phyloP scores from a whole-genome alignment of 2,888 invertebrate species.

The Carpatolechia fugitivella region DNA sequence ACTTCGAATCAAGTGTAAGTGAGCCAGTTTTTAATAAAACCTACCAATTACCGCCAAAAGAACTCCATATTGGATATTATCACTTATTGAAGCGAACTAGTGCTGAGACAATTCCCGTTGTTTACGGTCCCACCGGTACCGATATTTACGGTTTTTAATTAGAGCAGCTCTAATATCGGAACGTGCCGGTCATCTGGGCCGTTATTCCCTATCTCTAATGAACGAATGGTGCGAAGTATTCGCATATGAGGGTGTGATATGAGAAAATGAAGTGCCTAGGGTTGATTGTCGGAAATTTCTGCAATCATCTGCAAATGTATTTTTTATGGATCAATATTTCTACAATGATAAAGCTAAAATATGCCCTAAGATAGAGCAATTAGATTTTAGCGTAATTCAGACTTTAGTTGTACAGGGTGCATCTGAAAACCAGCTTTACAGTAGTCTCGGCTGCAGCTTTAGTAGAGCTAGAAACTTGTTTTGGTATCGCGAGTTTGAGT shows the following conservation, averaged over 20 bases:
- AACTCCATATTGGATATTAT: constrained; percentile 6
- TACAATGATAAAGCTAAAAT: no score
- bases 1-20: no score
- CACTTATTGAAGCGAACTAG: constrained; percentile 23
- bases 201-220: constrained; percentile 24
- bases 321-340: no score
- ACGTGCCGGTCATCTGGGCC: constrained; percentile 29
- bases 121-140: constrained; percentile 29
- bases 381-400: no score
- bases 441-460: no score
- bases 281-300: no score
- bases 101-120: constrained; percentile 22
- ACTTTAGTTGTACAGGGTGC: no score
- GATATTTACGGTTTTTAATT: constrained; percentile 60
- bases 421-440: no score
- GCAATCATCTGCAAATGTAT: no score
- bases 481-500: no score
- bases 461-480: no score
- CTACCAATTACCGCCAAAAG: background rate
- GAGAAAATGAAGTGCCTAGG: constrained; percentile 8
- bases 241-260: constrained; percentile 21
- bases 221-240: constrained; percentile 14
- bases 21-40: background rate
- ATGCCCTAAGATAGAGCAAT: no score
- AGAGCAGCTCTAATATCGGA: constrained; percentile 35